Conservation (phyloP, 64 coral and sea anemone genomes). For the Stichodactyla mertensii region DNA sequence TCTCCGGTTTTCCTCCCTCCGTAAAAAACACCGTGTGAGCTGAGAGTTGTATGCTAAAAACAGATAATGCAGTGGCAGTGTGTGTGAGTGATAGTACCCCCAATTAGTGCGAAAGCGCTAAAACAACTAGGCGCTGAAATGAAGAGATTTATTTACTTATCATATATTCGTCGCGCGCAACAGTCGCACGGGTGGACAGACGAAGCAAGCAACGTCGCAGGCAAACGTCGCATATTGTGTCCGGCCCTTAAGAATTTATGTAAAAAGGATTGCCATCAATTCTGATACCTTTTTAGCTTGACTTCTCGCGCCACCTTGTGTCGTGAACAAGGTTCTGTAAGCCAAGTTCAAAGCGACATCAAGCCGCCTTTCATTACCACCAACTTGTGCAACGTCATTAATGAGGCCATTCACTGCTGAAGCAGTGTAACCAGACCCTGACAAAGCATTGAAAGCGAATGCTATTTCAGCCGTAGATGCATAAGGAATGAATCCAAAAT, state of each 20-base stretch:
- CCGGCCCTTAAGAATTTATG: neutral
- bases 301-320: conserved; percentile 17
- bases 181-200: too few species aligned
- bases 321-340: conserved; percentile 22
- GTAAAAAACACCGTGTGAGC: too few species aligned
- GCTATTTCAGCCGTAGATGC: conserved; percentile 16
- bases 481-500: conserved; percentile 42
- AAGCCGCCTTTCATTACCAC: conserved; percentile 33
- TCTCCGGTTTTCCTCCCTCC: too few species aligned
- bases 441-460: conserved; percentile 40
- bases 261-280: neutral
- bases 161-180: too few species aligned
- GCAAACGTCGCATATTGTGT: neutral
- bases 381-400: conserved; percentile 11
- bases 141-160: too few species aligned
- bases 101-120: too few species aligned
- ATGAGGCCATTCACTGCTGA: conserved; percentile 4
- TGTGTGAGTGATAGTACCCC: too few species aligned
- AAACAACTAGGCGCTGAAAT: too few species aligned
- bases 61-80: too few species aligned
- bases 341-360: conserved; percentile 32
- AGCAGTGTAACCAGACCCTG: conserved; percentile 18
- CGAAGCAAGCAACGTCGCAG: too few species aligned
- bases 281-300: conserved; percentile 15
- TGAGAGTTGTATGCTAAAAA: too few species aligned